Evolutionary conservation across 2,888 invertebrate species (phyloP).

Genomic region (Phragmatobia fuliginosa): DNA sequence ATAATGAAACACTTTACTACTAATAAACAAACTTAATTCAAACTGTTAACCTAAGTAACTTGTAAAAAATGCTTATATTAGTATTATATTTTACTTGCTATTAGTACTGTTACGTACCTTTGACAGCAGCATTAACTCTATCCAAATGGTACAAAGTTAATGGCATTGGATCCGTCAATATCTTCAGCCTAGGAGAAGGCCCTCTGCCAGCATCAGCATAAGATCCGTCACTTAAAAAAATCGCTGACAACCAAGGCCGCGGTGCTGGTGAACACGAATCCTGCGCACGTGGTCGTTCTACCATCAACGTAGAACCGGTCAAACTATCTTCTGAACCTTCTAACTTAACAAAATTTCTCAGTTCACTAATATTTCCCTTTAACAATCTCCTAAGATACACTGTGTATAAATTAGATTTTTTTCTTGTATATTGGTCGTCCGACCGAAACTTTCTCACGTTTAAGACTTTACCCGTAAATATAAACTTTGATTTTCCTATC

Average conservation of each 20-base stretch:
- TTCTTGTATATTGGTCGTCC: constrained; percentile 60
- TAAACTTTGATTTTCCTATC: constrained; percentile 82
- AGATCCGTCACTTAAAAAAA: constrained; percentile 77
- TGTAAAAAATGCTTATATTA: neutral
- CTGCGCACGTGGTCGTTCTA: constrained; percentile 70
- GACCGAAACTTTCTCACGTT: constrained; percentile 77
- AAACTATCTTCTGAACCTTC: constrained; percentile 70
- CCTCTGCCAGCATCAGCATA: constrained; percentile 64
- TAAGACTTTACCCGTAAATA: constrained; percentile 84
- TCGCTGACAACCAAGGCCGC: constrained; percentile 79
- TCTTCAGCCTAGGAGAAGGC: constrained; percentile 67
- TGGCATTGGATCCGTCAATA: constrained; percentile 83
- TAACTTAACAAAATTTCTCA: constrained; percentile 72
- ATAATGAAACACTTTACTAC: too few species aligned
- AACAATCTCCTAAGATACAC: constrained; percentile 80
- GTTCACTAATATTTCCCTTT: constrained; percentile 78
- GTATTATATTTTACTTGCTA: neutral
- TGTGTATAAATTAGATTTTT: constrained; percentile 78
- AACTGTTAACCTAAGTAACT: neutral
- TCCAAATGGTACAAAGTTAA: constrained; percentile 84
- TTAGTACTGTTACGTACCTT: constrained; percentile 70
- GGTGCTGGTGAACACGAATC: constrained; percentile 79
- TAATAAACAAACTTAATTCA: neutral
- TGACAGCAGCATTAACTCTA: constrained; percentile 84
- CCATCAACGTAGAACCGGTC: constrained; percentile 75